Percentiles rank a stretch among this genome's conserved stretches.
phyloP scores from a whole-genome alignment of 2,888 invertebrate genomes.

The Cosmia trapezina region DNA sequence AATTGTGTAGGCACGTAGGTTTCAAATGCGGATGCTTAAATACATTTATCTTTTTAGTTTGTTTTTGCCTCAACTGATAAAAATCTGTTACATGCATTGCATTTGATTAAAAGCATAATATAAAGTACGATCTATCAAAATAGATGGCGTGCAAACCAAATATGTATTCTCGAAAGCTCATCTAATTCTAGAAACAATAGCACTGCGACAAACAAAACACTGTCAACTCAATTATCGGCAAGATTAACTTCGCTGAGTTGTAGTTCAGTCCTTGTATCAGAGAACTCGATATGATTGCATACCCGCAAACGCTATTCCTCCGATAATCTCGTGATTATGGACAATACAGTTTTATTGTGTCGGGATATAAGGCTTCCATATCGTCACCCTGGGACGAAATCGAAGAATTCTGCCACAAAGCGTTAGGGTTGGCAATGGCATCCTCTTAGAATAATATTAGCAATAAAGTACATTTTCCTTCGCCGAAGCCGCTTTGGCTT shows the following conservation, averaged over 20 bases:
- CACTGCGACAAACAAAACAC: slow-evolving; percentile 29
- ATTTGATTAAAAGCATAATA: background rate
- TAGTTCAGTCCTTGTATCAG: slow-evolving; percentile 40
- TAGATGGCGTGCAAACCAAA: background rate
- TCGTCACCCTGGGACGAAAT: slow-evolving; percentile 68
- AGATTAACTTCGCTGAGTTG: slow-evolving; percentile 28
- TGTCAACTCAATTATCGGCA: slow-evolving; percentile 38
- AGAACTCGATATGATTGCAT: slow-evolving; percentile 58
- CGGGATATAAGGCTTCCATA: slow-evolving; percentile 72
- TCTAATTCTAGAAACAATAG: slow-evolving; percentile 29
- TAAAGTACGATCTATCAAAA: background rate
- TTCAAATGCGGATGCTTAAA: slow-evolving; percentile 1
- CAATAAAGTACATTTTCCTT: slow-evolving; percentile 53
- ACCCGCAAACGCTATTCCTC: slow-evolving; percentile 64
- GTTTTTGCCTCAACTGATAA: too few species aligned
- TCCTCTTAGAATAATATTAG: slow-evolving; percentile 63
- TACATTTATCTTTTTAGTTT: too few species aligned
- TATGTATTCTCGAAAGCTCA: slow-evolving; percentile 18
- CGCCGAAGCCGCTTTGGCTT: slow-evolving; percentile 34
- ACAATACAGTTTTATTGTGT: slow-evolving; percentile 74
- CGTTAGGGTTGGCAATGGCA: slow-evolving; percentile 55
- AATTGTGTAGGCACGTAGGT: background rate
- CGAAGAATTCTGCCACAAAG: slow-evolving; percentile 63
- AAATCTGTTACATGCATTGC: background rate
- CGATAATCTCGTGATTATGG: slow-evolving; percentile 74